These are phyloP conservation scores for Scaptomyza reducta DNA, from an alignment of 2,888 invertebrate genomes.

Conservation along the genomic window DNA sequence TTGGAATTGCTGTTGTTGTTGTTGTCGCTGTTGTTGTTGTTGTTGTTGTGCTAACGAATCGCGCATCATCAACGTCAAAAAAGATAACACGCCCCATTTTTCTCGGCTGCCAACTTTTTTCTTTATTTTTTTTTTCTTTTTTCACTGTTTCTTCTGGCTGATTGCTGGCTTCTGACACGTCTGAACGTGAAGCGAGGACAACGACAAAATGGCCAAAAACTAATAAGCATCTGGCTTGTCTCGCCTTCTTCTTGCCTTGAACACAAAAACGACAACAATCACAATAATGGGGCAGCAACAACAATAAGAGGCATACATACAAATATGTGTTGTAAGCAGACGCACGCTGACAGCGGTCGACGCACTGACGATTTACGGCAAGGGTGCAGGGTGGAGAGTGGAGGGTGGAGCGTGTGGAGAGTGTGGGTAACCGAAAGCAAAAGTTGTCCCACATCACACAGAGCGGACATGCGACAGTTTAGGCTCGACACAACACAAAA, in stretches of 20 bases:
- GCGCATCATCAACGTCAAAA: conserved; percentile 69
- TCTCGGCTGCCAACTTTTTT: conserved; percentile 55
- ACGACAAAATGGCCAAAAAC: conserved; percentile 54
- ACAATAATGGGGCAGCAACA: conserved; percentile 29
- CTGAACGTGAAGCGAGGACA: conserved; percentile 26
- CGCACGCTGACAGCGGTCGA: conserved; percentile 68
- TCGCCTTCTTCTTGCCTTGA: neutral
- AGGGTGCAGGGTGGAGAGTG: neutral
- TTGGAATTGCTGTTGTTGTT: conserved; percentile 1
- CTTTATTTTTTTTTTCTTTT: neutral
- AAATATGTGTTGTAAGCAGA: conserved; percentile 21
- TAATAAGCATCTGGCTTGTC: conserved; percentile 60
- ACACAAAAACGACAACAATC: conserved; percentile 25
- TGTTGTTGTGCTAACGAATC: conserved; percentile 44
- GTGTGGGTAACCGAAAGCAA: conserved; percentile 14
- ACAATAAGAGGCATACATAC: conserved; percentile 14
- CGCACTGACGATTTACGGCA: conserved; percentile 58
- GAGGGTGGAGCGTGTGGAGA: neutral
- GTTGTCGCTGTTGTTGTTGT: conserved; percentile 1
- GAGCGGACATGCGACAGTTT: conserved; percentile 4
- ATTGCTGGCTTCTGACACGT: conserved; percentile 42
- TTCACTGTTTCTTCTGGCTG: conserved; percentile 1
- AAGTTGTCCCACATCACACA: conserved; percentile 24
- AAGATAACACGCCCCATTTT: conserved; percentile 75
- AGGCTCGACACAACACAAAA: conserved; percentile 8